phyloP scores from a whole-genome alignment of 2,797 vertebrate species.

The Prionace glauca region DNA sequence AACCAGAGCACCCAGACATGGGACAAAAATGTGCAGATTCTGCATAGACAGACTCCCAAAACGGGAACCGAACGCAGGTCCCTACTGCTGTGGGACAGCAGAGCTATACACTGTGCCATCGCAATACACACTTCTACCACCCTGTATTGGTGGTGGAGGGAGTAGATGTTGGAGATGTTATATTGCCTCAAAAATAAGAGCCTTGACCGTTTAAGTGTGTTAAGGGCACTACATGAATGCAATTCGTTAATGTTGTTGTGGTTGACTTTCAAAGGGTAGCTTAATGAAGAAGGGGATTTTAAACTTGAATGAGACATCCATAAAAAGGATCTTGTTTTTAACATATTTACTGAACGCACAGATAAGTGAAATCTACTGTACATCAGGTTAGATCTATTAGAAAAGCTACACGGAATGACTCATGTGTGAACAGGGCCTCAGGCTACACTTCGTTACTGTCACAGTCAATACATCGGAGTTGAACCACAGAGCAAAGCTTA shows the following conservation, averaged over 20 bases:
- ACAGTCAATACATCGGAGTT: slow-evolving; percentile 30
- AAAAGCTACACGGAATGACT: slow-evolving; percentile 50
- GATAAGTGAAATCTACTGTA: slow-evolving; percentile 47
- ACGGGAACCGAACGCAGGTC: no score
- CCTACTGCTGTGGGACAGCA: no score
- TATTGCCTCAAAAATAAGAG: not conserved
- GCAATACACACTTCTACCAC: no score
- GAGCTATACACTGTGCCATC: no score
- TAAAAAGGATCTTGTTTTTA: slow-evolving; percentile 33
- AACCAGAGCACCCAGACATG: no score
- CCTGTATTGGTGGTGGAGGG: no score
- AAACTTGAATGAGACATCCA: slow-evolving; percentile 35
- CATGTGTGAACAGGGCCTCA: slow-evolving; percentile 43
- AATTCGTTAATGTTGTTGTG: not conserved
- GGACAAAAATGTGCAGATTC: no score
- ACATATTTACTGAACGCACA: slow-evolving; percentile 39
- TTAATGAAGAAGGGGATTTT: not conserved
- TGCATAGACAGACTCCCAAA: no score
- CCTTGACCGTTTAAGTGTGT: not conserved
- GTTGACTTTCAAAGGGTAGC: slow-evolving; percentile 32
- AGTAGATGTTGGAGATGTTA: no score
- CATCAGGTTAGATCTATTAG: slow-evolving; percentile 49
- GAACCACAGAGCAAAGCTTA: slow-evolving; percentile 22
- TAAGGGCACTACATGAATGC: not conserved
- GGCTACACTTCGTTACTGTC: slow-evolving; percentile 37